A percentile compares a stretch with the other conserved stretches of the same genome.
Conservation (phyloP, 2,113 vertebrate species). For the Sander vitreus region DNA sequence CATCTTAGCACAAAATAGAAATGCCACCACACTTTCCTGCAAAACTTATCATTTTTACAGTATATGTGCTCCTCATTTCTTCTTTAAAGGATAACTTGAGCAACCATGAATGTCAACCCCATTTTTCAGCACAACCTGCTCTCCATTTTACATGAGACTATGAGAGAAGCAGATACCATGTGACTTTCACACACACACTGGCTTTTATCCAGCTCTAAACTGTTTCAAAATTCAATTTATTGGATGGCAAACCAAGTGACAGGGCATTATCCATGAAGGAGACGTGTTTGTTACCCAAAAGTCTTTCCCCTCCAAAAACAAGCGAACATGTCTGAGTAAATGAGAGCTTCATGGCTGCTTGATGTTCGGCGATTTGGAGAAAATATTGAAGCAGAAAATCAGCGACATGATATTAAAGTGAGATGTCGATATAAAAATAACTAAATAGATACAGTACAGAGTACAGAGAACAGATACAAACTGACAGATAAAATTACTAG, state of each 20-base stretch:
- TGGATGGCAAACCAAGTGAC: constrained; percentile 10
- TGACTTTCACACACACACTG: constrained; percentile 26
- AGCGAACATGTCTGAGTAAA: not conserved
- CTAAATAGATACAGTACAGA: not conserved
- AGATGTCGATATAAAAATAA: not conserved
- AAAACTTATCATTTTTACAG: not conserved
- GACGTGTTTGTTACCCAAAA: not conserved
- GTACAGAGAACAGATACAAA: not conserved
- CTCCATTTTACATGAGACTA: not conserved
- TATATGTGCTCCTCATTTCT: constrained; percentile 9
- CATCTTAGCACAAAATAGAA: no score
- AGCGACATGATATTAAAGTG: not conserved
- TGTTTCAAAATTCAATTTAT: constrained; percentile 2
- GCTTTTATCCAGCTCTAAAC: constrained; percentile 28
- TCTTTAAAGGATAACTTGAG: constrained; percentile 23
- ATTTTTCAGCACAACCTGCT: constrained; percentile 15
- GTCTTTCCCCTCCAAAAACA: not conserved
- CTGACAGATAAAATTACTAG: not conserved
- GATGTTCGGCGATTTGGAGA: not conserved
- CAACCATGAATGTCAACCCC: constrained; percentile 45
- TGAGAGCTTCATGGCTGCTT: not conserved
- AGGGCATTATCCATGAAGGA: constrained; percentile 28
- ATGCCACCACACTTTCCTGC: not conserved
- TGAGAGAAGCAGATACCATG: constrained; percentile 16
- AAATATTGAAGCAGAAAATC: not conserved